Conservation (phyloP, 2,888 invertebrate genomes). For the Cephalotes varians region DNA sequence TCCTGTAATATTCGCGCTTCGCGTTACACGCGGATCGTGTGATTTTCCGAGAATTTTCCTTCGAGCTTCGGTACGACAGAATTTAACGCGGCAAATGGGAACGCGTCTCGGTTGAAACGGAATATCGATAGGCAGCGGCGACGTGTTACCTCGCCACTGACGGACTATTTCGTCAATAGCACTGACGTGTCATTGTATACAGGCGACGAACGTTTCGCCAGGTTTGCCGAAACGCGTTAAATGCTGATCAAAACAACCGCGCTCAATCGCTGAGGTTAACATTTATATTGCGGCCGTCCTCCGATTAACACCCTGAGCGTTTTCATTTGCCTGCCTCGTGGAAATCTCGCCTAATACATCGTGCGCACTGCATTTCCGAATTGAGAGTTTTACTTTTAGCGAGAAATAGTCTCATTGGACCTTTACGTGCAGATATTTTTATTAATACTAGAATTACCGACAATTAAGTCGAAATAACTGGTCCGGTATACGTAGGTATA, state of each 20-base stretch:
- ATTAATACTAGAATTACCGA: too few species aligned
- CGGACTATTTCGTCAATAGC: conserved; percentile 49
- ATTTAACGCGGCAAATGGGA: conserved; percentile 22
- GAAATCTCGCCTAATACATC: background rate
- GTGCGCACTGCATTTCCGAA: background rate
- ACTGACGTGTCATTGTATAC: conserved; percentile 26
- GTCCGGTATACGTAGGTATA: too few species aligned
- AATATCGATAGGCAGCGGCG: conserved; percentile 37
- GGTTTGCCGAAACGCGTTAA: conserved; percentile 35
- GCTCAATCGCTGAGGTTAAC: conserved; percentile 48
- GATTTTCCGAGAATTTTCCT: conserved; percentile 29
- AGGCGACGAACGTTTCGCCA: conserved; percentile 33
- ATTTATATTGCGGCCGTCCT: conserved; percentile 42
- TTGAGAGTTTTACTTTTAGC: background rate
- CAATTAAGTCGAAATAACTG: too few species aligned
- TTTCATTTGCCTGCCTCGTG: conserved; percentile 14
- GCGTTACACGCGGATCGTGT: background rate
- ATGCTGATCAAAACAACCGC: conserved; percentile 53
- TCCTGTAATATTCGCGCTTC: background rate
- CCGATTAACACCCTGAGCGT: conserved; percentile 30
- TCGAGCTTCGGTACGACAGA: background rate
- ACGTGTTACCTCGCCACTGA: conserved; percentile 25
- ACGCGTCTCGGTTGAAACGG: conserved; percentile 25
- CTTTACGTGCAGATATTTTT: background rate
- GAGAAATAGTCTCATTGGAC: background rate